These are phyloP conservation scores for Lagria hirta DNA, from an alignment of 2,888 invertebrate genomes.

Conservation along the genomic window DNA sequence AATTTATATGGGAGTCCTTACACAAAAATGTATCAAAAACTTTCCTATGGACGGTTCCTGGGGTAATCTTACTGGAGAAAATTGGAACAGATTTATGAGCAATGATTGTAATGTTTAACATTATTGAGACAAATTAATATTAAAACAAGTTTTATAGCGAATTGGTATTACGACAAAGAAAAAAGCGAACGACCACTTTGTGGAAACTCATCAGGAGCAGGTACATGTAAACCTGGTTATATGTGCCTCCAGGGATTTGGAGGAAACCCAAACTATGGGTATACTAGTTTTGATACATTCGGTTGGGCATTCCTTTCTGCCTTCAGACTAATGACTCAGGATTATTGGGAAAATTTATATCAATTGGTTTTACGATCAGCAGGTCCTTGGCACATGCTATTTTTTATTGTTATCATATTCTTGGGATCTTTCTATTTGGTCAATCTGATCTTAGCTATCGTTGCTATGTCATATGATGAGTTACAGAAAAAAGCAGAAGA, in stretches of 20 bases:
- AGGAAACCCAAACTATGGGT: constrained; percentile 93
- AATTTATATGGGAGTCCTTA: constrained; percentile 96
- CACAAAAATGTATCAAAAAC: constrained; percentile 92
- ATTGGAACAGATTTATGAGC: constrained; percentile 78
- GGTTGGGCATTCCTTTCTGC: constrained; percentile 97
- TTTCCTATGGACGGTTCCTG: constrained; percentile 86
- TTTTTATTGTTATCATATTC: constrained; percentile 98
- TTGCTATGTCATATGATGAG: constrained; percentile 99
- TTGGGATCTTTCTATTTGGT: constrained; percentile 98
- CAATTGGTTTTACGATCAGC: constrained; percentile 93
- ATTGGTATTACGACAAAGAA: constrained; percentile 70
- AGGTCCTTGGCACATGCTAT: constrained; percentile 96
- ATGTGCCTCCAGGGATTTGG: constrained; percentile 91
- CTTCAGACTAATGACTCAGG: constrained; percentile 98
- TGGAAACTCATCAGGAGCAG: constrained; percentile 91
- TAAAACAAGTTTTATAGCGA: constrained; percentile 58
- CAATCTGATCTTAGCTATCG: constrained; percentile 98
- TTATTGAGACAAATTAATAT: constrained; percentile 1
- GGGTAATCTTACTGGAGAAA: constrained; percentile 82
- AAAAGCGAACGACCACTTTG: constrained; percentile 75
- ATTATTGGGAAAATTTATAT: constrained; percentile 98
- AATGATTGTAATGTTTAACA: constrained; percentile 71
- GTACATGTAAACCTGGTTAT: constrained; percentile 84
- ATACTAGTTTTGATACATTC: constrained; percentile 97
- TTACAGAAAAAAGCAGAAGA: constrained; percentile 97